Evolutionary conservation across 2,797 vertebrate genomes (phyloP), one percentile per base, ranked within the genome.

Genomic region (Anolis apletophallus): DNA sequence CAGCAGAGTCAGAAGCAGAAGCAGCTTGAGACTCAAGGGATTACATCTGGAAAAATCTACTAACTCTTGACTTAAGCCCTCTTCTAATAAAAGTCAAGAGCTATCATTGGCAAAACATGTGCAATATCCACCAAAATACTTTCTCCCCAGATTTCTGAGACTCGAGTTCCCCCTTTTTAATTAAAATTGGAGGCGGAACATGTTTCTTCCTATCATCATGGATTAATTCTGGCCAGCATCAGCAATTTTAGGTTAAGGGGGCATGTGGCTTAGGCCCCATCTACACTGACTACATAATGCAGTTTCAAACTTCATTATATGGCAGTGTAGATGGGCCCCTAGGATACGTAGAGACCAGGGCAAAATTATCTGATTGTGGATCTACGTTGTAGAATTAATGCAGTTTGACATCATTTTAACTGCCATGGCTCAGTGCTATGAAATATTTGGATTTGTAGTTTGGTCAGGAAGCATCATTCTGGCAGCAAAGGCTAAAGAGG

Each of bases 61-160:
- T 87, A 91, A 93, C 86, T 93, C 72, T 85, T 72, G 83, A 83
- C 72, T 92, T 93, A 85, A 89, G 86, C 76, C 87, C 89, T 91
- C 72, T 79, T 91, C 74, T 89, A 92, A 93, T 91, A 89, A 92
- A 93, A 93, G 77, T 91, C 93, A 94, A 91, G 93, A 36, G 89
- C 93, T 93, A 91, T 95, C 92, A 92, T 90, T 93, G 91, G 90
- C 79, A 90, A 90, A 92, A 57, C 83, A 88, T 50, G 88, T 92
- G 86, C 88, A 85, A 90, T 92, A 88, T 76, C 83, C 40, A 67
- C 17, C 34, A 64, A 26, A 84, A 84, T 50, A 64, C 29, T 67
- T n/a, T 67, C 64, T 26, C 50, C 50, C 74, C 61, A 67, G 50
- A 54, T 67, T 67, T 77, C n/a, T 34, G 17, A 52, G 1, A 68